Evolutionary conservation across 2,113 vertebrate genomes (phyloP).

Genomic region (Cavia aperea): DNA sequence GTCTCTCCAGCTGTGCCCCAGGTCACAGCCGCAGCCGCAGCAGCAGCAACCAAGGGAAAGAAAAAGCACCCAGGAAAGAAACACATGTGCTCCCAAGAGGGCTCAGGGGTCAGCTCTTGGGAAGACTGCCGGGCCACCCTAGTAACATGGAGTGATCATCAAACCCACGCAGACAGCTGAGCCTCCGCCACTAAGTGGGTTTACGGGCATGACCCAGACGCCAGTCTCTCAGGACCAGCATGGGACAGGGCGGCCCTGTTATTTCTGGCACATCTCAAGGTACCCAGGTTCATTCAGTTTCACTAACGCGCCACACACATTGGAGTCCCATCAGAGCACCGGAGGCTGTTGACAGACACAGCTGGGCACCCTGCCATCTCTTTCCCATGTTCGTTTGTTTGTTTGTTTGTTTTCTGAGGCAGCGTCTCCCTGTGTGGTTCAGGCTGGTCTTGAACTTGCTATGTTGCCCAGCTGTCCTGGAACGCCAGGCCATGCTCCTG

Average conservation of each 20-base stretch:
- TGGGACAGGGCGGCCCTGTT: too few relatives aligned
- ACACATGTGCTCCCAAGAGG: not conserved
- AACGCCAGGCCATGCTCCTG: not conserved
- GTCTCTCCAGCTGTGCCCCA: not conserved
- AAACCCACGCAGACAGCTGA: not conserved
- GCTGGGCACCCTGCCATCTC: not conserved
- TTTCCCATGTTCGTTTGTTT: not conserved
- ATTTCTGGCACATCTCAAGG: not conserved
- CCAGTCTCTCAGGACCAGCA: not conserved
- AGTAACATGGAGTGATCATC: not conserved
- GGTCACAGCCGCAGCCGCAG: not conserved
- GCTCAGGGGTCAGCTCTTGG: not conserved
- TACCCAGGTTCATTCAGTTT: not conserved
- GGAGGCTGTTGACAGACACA: not conserved
- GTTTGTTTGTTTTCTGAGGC: not conserved
- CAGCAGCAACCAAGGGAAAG: not conserved
- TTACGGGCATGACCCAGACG: not conserved
- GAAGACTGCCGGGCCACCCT: too few relatives aligned
- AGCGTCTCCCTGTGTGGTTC: not conserved
- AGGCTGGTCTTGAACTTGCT: not conserved
- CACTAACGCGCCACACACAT: not conserved
- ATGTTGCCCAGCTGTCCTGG: not conserved
- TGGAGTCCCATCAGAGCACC: too few relatives aligned
- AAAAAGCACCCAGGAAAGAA: not conserved
- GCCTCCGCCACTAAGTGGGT: fast-evolving